Conservation (phyloP, 2,113 vertebrate species). For the Coturnix japonica region DNA sequence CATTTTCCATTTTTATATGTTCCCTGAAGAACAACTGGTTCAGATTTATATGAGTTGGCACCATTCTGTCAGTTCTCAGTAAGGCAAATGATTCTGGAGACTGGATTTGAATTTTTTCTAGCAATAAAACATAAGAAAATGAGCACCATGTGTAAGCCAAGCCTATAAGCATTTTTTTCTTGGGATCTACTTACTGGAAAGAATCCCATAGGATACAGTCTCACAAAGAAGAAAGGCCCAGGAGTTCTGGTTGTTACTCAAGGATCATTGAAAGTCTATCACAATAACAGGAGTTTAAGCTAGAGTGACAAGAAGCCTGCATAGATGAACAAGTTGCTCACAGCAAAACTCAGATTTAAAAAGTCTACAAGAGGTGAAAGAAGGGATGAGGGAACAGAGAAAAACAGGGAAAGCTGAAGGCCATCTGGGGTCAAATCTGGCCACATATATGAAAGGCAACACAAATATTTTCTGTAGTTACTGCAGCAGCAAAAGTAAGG, state of each 20-base stretch:
- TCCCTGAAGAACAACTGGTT: slow-evolving; percentile 34
- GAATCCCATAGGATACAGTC: neutral
- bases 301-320: neutral
- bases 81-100: slow-evolving; percentile 12
- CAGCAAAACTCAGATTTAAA: neutral
- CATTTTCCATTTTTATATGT: slow-evolving; percentile 47
- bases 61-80: slow-evolving; percentile 30
- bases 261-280: neutral
- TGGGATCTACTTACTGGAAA: neutral
- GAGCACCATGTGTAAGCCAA: neutral
- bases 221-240: neutral
- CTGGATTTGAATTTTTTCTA: neutral
- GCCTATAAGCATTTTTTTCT: neutral
- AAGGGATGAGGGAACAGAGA: neutral
- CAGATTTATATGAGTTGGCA: slow-evolving; percentile 38
- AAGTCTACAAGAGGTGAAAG: neutral
- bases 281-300: neutral
- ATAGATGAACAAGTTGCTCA: neutral
- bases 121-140: neutral
- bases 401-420: neutral
- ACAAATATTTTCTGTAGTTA: neutral
- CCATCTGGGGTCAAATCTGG: neutral
- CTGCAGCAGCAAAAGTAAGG: neutral
- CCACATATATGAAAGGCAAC: neutral
- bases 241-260: neutral